Evolutionary conservation across 2,888 invertebrate genomes (phyloP).

Genomic region (Resseliella maxima): DNA sequence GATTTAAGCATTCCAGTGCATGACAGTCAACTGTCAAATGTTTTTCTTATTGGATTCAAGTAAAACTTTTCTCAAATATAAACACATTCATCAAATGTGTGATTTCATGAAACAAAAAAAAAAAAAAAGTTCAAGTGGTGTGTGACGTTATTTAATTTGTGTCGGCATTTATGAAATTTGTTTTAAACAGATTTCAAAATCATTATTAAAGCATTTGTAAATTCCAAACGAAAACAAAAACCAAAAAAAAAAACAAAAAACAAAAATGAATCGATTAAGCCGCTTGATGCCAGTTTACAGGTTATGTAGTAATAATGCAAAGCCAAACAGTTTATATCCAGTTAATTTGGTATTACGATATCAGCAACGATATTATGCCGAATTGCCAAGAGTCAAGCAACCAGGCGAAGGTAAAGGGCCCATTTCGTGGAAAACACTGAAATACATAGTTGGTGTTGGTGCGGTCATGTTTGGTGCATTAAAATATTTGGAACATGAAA

Average conservation of each 20-base stretch:
- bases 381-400: conserved; percentile 8
- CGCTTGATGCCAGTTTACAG: conserved; percentile 25
- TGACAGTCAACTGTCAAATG: background rate
- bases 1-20: background rate
- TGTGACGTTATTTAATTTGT: background rate
- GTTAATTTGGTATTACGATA: background rate
- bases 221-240: background rate
- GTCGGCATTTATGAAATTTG: background rate
- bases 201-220: background rate
- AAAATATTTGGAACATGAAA: conserved; percentile 83
- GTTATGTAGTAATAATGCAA: background rate
- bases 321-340: background rate
- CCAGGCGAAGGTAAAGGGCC: conserved; percentile 70
- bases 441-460: conserved; percentile 75
- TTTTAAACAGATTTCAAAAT: background rate
- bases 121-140: background rate
- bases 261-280: conserved; percentile 23
- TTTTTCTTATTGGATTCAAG: background rate
- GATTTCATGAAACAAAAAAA: background rate
- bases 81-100: background rate
- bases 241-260: background rate
- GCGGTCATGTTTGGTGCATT: conserved; percentile 71
- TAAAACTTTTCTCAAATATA: background rate
- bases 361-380: conserved; percentile 14
- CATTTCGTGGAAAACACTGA: conserved; percentile 85